Conservation (phyloP, 2,113 vertebrate genomes). For the Centropristis striata region DNA sequence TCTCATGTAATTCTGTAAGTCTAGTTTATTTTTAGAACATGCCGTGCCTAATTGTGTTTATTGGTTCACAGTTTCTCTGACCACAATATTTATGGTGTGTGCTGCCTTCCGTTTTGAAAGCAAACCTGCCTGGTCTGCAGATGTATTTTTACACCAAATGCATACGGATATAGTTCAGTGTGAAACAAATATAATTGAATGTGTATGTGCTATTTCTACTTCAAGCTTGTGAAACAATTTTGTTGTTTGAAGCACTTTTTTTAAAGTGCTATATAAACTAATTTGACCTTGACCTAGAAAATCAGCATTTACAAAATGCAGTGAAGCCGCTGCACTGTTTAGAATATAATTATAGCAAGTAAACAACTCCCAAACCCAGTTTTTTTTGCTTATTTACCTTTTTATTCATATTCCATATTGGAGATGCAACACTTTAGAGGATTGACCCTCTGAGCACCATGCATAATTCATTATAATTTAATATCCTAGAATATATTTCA, state of each 20-base stretch:
- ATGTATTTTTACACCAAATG: background rate
- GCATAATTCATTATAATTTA: too few relatives aligned
- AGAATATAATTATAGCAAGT: background rate
- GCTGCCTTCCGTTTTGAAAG: constrained; percentile 67
- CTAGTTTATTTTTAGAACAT: constrained; percentile 67
- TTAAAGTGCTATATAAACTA: too few relatives aligned
- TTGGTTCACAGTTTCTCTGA: constrained; percentile 42
- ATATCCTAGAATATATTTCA: background rate
- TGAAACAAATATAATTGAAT: background rate
- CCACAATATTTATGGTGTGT: constrained; percentile 49
- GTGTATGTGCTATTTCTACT: too few relatives aligned
- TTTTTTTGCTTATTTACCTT: background rate
- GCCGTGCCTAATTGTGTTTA: background rate
- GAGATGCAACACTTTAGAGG: constrained; percentile 8
- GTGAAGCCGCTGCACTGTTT: background rate
- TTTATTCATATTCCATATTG: background rate
- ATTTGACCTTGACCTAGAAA: too few relatives aligned
- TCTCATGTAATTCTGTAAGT: background rate
- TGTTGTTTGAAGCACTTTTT: too few relatives aligned
- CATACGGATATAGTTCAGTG: background rate
- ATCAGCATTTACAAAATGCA: background rate
- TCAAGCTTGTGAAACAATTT: too few relatives aligned
- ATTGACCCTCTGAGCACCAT: too few relatives aligned
- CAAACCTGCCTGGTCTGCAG: background rate
- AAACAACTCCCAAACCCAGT: background rate